Conservation (phyloP, 2,888 invertebrate genomes). For the Myopa tessellatipennis region DNA sequence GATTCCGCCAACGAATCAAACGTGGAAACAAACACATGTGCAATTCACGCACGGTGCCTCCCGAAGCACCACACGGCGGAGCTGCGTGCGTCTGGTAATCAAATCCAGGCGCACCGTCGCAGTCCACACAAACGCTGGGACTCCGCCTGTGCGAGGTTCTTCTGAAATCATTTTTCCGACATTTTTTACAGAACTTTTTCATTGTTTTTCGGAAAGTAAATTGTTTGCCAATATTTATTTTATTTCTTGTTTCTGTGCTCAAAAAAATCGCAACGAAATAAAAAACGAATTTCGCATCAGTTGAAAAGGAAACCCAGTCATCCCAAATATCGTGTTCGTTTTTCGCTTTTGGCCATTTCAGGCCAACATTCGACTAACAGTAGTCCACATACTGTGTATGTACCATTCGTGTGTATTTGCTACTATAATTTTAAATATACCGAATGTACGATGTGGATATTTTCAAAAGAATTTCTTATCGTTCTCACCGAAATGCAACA, state of each 20-base stretch:
- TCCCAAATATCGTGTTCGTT: conserved; percentile 16
- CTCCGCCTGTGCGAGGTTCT: conserved; percentile 48
- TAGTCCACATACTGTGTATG: background rate
- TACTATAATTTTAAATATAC: background rate
- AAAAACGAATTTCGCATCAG: conserved; percentile 39
- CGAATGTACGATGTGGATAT: background rate
- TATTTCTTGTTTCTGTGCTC: conserved; percentile 49
- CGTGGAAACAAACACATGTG: conserved; percentile 20
- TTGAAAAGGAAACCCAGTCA: conserved; percentile 30
- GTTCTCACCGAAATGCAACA: conserved; percentile 22
- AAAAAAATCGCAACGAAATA: conserved; percentile 22
- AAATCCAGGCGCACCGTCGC: conserved; percentile 18
- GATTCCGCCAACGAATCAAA: conserved; percentile 13
- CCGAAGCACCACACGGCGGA: conserved; percentile 14
- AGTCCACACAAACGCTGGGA: conserved; percentile 17
- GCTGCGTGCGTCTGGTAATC: conserved; percentile 29
- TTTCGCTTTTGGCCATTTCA: conserved; percentile 39
- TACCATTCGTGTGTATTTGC: background rate
- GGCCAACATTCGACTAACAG: conserved; percentile 32
- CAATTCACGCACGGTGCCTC: conserved; percentile 31
- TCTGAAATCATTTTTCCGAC: conserved; percentile 61
- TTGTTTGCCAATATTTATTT: conserved; percentile 55
- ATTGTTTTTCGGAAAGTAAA: conserved; percentile 56
- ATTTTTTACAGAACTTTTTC: conserved; percentile 47
- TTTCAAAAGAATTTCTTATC: background rate